Conservation (phyloP, 2,888 invertebrate genomes). For the Bimastos eiseni region DNA sequence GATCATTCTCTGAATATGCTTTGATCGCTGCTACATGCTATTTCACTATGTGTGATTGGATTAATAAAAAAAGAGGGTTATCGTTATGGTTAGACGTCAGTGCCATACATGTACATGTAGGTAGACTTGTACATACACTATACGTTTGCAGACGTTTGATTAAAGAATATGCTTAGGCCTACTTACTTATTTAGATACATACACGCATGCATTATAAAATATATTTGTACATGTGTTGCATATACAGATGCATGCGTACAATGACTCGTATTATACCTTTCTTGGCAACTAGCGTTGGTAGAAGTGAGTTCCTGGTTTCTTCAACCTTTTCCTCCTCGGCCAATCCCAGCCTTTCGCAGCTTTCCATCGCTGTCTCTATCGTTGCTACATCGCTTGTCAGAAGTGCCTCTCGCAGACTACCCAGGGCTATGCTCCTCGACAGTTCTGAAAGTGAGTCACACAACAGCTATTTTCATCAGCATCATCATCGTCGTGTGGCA, state of each 20-base stretch:
- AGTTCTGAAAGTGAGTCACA: too few species aligned
- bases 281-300: background rate
- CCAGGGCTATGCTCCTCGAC: background rate
- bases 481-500: too few species aligned
- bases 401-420: background rate
- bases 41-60: too few species aligned
- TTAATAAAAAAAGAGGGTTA: too few species aligned
- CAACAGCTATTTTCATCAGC: background rate
- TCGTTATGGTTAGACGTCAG: too few species aligned
- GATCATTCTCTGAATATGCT: too few species aligned
- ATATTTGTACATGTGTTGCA: constrained; percentile 23
- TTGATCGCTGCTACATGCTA: too few species aligned
- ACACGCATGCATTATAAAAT: constrained; percentile 19
- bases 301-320: background rate
- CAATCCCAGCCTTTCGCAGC: background rate
- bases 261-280: background rate
- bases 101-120: background rate
- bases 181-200: constrained; percentile 19
- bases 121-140: constrained; percentile 9
- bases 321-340: background rate
- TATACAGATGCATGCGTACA: constrained; percentile 22
- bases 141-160: background rate
- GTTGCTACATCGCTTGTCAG: background rate
- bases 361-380: background rate
- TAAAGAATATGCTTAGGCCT: constrained; percentile 15